Evolutionary conservation across 1,140 invertebrate species (phyloP), one percentile per base, ranked within the genome.

Genomic region (Papilio dardanus): DNA sequence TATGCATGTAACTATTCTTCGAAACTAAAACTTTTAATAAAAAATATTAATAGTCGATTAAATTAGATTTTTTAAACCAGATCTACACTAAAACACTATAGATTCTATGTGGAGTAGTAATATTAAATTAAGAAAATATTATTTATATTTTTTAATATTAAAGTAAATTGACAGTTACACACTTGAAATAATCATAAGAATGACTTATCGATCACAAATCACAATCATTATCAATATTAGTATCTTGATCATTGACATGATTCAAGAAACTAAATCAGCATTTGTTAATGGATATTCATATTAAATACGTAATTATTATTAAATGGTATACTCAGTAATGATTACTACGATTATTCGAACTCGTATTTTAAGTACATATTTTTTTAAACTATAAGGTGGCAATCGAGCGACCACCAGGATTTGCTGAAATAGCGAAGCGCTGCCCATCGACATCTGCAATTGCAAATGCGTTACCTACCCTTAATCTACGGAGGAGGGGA

Each of bases 101-200:
- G 4, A 16, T 42, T n/a, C n/a, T n/a, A n/a, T n/a, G n/a, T n/a
- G n/a, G 14, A 14, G 40, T n/a, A n/a, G 14, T 16, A 16, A 14
- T 40, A 14, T 40, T 40, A 16, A 71, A 37, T 69, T 46, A 33
- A 71, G 31, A 14, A 76, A 73, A 21, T 76, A 50, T 10, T 69
- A 46, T 35, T 31, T 35, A 35, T 42, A 71, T 21, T 76, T 66
- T 76, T 37, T 3, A 54, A 54, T 54, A 16, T 54, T 54, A 54
- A 54, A 12, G 16, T 10, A n/a, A n/a, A 54, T 24, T 54, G 50
- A 24, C 21, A 54, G 50, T 54, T 54, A 10, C 12, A 62, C 54
- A 62, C 24, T 62, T 62, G 24, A 62, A 62, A 30, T 62, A 62
- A 62, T 62, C 54, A 62, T 3, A 30, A 16, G 21, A 58, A 62